A percentile compares a stretch with the other conserved stretches of the same genome.
phyloP scores from a whole-genome alignment of 2,888 invertebrate species.

The Synergus japonicus region DNA sequence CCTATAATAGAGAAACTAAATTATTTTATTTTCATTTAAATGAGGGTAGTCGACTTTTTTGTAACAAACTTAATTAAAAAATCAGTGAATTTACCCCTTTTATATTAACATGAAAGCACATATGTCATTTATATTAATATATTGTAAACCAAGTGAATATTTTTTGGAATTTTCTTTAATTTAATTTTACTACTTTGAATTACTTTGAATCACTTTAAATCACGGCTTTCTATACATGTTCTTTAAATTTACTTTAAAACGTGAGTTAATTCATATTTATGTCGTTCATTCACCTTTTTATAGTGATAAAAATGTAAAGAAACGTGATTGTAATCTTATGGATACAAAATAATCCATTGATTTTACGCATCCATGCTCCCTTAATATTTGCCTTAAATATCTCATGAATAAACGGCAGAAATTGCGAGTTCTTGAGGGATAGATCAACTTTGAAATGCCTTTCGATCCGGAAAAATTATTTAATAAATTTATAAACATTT shows the following conservation, averaged over 20 bases:
- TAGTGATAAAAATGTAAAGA: background rate
- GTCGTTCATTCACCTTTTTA: background rate
- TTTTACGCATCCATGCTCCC: background rate
- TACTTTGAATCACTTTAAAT: too few species aligned
- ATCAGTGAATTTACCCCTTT: too few species aligned
- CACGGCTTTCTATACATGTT: too few species aligned
- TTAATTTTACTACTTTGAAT: too few species aligned
- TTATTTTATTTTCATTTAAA: conserved; percentile 18
- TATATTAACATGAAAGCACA: too few species aligned
- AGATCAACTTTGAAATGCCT: background rate
- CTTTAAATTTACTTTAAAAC: too few species aligned
- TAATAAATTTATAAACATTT: conserved; percentile 2
- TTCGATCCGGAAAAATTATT: background rate
- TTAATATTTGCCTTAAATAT: background rate
- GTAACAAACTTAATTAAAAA: background rate
- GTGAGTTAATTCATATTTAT: too few species aligned
- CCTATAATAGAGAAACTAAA: background rate
- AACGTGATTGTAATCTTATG: background rate
- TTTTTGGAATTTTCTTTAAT: too few species aligned
- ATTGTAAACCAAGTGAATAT: too few species aligned
- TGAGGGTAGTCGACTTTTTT: background rate
- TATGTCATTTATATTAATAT: too few species aligned
- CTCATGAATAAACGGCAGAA: background rate
- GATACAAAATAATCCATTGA: background rate
- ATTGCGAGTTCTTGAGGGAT: conserved; percentile 3